Evolutionary conservation across 1,140 invertebrate species (phyloP).

Genomic region (Pseudomyrmex flavicornis): DNA sequence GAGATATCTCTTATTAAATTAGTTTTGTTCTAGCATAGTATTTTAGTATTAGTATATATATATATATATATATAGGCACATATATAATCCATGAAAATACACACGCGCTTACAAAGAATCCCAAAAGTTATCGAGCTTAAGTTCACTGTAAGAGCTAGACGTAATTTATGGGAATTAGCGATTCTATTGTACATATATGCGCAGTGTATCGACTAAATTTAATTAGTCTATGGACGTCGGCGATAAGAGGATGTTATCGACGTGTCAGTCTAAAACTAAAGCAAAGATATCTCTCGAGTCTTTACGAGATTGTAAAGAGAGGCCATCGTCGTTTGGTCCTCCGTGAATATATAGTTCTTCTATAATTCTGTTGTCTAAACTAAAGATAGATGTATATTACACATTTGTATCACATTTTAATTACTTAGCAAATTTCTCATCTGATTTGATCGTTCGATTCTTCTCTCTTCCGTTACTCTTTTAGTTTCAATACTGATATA

Average conservation of each 20-base stretch:
- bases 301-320: neutral
- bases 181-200: neutral
- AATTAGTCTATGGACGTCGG: constrained; percentile 15
- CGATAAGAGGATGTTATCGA: constrained; percentile 41
- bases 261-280: constrained; percentile 46
- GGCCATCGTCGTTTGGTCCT: no score
- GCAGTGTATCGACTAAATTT: constrained; percentile 8
- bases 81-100: constrained; percentile 10
- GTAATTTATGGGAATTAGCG: constrained; percentile 13
- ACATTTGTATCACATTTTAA: constrained; percentile 74
- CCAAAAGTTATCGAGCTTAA: neutral
- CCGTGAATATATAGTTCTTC: no score
- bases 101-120: neutral
- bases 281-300: constrained; percentile 24
- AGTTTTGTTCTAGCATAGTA: constrained; percentile 9
- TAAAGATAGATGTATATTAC: no score
- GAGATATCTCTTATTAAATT: constrained; percentile 12
- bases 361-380: no score
- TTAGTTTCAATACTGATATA: constrained; percentile 24
- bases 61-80: constrained; percentile 30
- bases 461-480: constrained; percentile 33
- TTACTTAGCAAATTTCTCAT: constrained; percentile 60
- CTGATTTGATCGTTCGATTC: constrained; percentile 34
- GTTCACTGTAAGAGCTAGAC: constrained; percentile 6
- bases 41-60: no score